Conservation (phyloP, 2,113 vertebrate genomes). For the Melospiza melodia region DNA sequence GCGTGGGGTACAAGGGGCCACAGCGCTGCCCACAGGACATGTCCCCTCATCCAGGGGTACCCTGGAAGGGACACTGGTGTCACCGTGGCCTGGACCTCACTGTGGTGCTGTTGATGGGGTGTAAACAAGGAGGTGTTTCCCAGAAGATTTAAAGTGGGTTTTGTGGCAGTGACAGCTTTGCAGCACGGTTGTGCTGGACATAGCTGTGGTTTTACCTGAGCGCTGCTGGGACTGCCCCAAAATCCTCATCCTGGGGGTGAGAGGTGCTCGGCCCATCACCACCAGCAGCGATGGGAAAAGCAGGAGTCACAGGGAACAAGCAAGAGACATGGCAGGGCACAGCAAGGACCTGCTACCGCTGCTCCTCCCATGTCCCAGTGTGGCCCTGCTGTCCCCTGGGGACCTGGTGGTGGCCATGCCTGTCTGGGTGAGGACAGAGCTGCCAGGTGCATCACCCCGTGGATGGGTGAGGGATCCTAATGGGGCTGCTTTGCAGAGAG, state of each 20-base stretch:
- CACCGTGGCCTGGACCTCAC: accelerated
- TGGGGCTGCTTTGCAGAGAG: neutral
- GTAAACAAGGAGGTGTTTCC: neutral
- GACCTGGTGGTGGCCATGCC: neutral
- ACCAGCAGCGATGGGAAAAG: accelerated
- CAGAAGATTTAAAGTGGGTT: neutral
- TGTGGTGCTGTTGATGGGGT: accelerated
- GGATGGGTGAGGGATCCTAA: neutral
- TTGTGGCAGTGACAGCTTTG: neutral
- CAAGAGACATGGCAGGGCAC: accelerated
- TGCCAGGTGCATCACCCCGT: accelerated
- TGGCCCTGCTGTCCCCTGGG: neutral
- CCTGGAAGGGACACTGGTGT: neutral
- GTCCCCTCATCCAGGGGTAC: neutral
- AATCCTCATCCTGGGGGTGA: neutral
- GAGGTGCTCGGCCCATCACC: accelerated
- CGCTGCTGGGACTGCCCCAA: accelerated
- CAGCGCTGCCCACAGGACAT: accelerated
- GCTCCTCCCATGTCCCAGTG: neutral
- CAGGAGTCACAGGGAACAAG: neutral
- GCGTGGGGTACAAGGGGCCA: accelerated
- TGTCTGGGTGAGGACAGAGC: neutral
- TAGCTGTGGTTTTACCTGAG: neutral
- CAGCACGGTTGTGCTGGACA: accelerated
- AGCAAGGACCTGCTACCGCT: accelerated